phyloP scores from a whole-genome alignment of 2,888 invertebrate species.

The Ctenicera cuprea region DNA sequence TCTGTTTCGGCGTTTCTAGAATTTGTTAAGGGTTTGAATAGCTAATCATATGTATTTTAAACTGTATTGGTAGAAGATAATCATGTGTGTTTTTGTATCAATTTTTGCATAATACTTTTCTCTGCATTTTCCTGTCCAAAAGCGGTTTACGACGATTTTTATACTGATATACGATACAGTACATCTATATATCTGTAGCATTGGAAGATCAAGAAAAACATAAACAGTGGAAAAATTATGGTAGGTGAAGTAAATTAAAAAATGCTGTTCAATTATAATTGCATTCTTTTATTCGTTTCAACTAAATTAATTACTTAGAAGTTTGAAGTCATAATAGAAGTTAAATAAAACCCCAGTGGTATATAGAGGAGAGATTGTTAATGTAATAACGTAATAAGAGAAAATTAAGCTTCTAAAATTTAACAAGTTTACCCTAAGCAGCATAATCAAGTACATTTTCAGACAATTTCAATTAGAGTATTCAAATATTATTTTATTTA shows the following conservation, averaged over 20 bases:
- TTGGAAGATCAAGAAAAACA: too few relatives aligned
- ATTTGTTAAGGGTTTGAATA: too few relatives aligned
- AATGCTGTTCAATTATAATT: background rate
- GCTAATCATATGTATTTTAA: too few relatives aligned
- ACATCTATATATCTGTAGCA: too few relatives aligned
- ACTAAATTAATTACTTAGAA: constrained; percentile 15
- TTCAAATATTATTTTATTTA: constrained; percentile 17
- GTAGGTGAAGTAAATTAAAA: background rate
- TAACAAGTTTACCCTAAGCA: constrained; percentile 24
- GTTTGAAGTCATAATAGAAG: constrained; percentile 9
- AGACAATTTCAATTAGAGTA: background rate
- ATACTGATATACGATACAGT: too few relatives aligned
- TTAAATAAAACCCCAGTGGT: constrained; percentile 10
- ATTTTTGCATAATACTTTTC: too few relatives aligned
- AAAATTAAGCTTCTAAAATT: constrained; percentile 22
- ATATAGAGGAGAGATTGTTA: constrained; percentile 9
- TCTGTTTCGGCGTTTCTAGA: too few relatives aligned
- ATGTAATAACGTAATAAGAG: constrained; percentile 28
- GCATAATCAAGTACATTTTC: constrained; percentile 4
- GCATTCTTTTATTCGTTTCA: background rate
- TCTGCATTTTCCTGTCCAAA: too few relatives aligned
- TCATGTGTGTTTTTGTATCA: too few relatives aligned
- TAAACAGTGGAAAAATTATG: background rate
- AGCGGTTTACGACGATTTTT: too few relatives aligned
- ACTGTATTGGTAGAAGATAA: too few relatives aligned